Conservation (phyloP, 2,113 vertebrate genomes). For the Turnix velox region DNA sequence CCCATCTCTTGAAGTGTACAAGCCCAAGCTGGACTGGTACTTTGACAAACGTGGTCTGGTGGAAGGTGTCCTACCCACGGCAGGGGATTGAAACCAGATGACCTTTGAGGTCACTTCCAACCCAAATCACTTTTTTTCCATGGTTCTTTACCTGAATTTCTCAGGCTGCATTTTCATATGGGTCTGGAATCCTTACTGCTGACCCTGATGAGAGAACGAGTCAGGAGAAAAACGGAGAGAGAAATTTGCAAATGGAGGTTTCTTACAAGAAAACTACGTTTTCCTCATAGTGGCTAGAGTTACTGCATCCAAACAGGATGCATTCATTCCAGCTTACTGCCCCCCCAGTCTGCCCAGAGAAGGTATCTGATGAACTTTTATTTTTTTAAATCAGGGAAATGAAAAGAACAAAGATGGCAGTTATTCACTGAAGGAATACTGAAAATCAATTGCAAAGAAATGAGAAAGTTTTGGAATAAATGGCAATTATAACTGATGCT, state of each 20-base stretch:
- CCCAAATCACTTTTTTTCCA: no score
- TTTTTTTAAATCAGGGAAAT: neutral
- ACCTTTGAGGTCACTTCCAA: no score
- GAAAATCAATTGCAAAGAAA: neutral
- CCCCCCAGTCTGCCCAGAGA: no score
- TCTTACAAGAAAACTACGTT: neutral
- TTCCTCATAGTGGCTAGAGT: neutral
- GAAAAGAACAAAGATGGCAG: neutral
- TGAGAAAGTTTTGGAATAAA: neutral
- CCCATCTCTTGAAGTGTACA: no score
- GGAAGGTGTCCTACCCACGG: no score
- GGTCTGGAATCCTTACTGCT: neutral
- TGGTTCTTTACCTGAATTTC: neutral
- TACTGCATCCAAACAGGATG: neutral
- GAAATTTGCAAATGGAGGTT: neutral
- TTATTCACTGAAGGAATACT: neutral
- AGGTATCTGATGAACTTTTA: neutral
- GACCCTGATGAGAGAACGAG: neutral
- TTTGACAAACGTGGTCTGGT: no score
- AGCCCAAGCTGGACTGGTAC: no score
- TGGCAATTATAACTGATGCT: neutral
- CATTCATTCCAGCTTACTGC: neutral
- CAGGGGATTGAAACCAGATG: no score
- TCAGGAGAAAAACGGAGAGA: neutral
- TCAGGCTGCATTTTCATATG: neutral